Percentiles rank a stretch among this genome's conserved stretches.
These are phyloP conservation scores for Schizotus pectinicornis DNA, from an alignment of 2,888 invertebrate species.

Conservation along the genomic window DNA sequence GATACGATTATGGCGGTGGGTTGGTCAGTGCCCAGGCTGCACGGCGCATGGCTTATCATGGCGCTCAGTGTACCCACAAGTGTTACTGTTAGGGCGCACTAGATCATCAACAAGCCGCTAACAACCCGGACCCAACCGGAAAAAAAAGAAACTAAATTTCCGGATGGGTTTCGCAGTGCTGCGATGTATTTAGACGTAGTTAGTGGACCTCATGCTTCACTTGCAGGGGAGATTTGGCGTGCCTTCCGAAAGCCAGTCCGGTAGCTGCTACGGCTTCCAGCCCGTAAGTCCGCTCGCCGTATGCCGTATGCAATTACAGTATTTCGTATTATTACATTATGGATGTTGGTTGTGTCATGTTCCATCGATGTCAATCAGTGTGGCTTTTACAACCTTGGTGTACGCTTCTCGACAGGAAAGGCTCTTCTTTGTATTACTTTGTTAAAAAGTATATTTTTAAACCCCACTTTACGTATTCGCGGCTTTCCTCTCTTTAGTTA, in stretches of 20 bases:
- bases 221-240: conserved; percentile 65
- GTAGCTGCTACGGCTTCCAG: conserved; percentile 53
- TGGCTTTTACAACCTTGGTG: conserved; percentile 29
- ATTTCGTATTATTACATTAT: conserved; percentile 38
- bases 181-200: conserved; percentile 44
- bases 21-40: conserved; percentile 34
- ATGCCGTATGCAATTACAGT: conserved; percentile 33
- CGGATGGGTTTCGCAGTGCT: conserved; percentile 24
- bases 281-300: conserved; percentile 57
- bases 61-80: conserved; percentile 40
- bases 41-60: conserved; percentile 51
- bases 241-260: conserved; percentile 54
- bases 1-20: background rate
- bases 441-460: too few species aligned
- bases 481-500: too few species aligned
- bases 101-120: conserved; percentile 14
- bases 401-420: conserved; percentile 19
- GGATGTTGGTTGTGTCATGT: conserved; percentile 40
- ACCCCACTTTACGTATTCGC: conserved; percentile 14
- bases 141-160: background rate
- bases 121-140: conserved; percentile 5
- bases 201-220: conserved; percentile 52
- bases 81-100: conserved; percentile 40
- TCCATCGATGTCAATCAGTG: conserved; percentile 40
- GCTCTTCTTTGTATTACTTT: conserved; percentile 16